Base-by-base conservation (phyloP, 37 sponge, comb jelly and placozoan genomes). In the Amphimedon queenslandica region DNA sequence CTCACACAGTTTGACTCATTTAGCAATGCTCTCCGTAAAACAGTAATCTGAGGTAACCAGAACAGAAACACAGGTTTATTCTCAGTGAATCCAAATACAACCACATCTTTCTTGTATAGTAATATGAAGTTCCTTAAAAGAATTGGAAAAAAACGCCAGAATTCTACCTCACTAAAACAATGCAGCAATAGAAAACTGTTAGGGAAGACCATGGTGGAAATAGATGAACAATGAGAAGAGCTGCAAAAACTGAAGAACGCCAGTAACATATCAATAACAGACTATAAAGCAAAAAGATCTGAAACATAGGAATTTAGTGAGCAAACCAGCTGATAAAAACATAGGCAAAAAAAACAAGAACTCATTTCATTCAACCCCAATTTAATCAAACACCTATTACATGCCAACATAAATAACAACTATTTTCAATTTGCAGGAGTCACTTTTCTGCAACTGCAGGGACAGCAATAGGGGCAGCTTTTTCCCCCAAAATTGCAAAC, bases 401-500 rank as follows among this genome's bases (percentile, higher is more conserved):
- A 71, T 18, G 30, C 31, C 38, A 61, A 63, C 29, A 35, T 80
- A 20, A 70, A 71, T 32, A 55, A 63, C 56, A 80, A 80, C 37
- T 71, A 64, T 60, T 80, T 80, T 32, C 1, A 63, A 10, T 80
- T 80, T 30, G 72, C 64, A 30, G 57, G 33, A 4, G 28, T 51
- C 0, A 63, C 31, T 3, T 71, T 71, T 32, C 64, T 63, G 34
- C 80, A 80, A 40, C 41, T 27, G 3, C 13, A 40, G 6, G 80
- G 80, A 80, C 80, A 47, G 80, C 80, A 21, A 80, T 80, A 72
- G 80, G 80, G 4, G 72, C 80, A 1, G 72, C 72, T 21, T 64
- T 80, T 33, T 64, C 80, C 4, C 80, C 80, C 6, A 63, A 63
- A 34, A 43, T 80, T 18, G 80, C 80, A 21, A 71, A 71, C 53